Percentiles rank a stretch among this genome's conserved stretches.
These are phyloP conservation scores for Puma concolor DNA, from an alignment of 2,113 vertebrate genomes.

Conservation along the genomic window DNA sequence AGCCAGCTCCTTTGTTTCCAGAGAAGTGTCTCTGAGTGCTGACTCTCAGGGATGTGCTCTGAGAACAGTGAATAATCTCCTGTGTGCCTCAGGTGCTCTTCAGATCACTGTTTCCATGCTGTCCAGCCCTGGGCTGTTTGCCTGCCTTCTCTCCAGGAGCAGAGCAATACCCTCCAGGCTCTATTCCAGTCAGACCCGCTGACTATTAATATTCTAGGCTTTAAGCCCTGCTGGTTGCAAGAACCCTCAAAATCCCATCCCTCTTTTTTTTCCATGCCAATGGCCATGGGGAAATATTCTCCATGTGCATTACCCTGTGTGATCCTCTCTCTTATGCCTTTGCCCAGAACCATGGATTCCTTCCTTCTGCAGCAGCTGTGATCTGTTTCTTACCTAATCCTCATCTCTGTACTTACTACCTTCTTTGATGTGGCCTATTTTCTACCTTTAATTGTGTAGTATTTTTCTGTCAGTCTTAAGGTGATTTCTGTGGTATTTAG, in stretches of 20 bases:
- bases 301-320: background rate
- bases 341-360: background rate
- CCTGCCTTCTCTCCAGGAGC: background rate
- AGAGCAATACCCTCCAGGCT: background rate
- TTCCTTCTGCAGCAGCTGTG: background rate
- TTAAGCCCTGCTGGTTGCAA: background rate
- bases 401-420: background rate
- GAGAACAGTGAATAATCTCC: background rate
- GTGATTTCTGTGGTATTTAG: background rate
- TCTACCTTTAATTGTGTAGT: background rate
- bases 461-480: background rate
- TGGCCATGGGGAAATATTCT: background rate
- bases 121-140: background rate
- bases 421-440: background rate
- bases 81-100: background rate
- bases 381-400: background rate
- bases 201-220: background rate
- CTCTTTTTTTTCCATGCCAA: background rate
- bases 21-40: background rate
- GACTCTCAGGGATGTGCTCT: background rate
- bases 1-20: background rate
- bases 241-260: background rate
- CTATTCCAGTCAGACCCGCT: background rate
- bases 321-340: background rate
- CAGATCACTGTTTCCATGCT: background rate